These are phyloP conservation scores for Chunga burmeisteri DNA, from an alignment of 2,113 vertebrate species.

Conservation along the genomic window DNA sequence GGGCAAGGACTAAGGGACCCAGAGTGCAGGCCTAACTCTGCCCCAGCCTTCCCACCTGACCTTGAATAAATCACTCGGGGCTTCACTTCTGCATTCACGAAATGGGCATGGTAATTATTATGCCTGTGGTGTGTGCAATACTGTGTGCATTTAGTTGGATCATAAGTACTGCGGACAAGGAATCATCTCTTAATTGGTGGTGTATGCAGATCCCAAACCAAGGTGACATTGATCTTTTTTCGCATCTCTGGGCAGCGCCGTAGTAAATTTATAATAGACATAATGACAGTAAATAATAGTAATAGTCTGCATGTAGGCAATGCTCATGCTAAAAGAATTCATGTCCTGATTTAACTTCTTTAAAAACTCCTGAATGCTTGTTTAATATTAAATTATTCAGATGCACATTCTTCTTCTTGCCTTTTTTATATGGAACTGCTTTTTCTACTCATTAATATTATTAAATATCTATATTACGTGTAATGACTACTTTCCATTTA, in stretches of 20 bases:
- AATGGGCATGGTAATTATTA: fast-evolving
- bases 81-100: not conserved
- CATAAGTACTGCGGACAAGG: not conserved
- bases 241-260: not conserved
- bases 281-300: not conserved
- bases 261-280: not conserved
- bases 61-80: fast-evolving
- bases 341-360: not conserved
- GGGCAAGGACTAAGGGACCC: not conserved
- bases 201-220: not conserved
- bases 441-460: not conserved
- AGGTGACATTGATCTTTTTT: not conserved
- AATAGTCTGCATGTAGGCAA: not conserved
- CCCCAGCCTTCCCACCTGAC: not conserved
- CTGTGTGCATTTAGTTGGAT: not conserved
- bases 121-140: fast-evolving
- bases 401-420: not conserved
- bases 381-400: not conserved
- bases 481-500: not conserved
- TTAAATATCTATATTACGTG: not conserved
- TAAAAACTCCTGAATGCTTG: not conserved
- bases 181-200: not conserved
- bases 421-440: not conserved
- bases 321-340: not conserved
- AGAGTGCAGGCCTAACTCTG: not conserved